A percentile compares a stretch with the other conserved stretches of the same genome.
These are phyloP conservation scores for Laticauda colubrina DNA, from an alignment of 2,113 vertebrate genomes.

Conservation along the genomic window DNA sequence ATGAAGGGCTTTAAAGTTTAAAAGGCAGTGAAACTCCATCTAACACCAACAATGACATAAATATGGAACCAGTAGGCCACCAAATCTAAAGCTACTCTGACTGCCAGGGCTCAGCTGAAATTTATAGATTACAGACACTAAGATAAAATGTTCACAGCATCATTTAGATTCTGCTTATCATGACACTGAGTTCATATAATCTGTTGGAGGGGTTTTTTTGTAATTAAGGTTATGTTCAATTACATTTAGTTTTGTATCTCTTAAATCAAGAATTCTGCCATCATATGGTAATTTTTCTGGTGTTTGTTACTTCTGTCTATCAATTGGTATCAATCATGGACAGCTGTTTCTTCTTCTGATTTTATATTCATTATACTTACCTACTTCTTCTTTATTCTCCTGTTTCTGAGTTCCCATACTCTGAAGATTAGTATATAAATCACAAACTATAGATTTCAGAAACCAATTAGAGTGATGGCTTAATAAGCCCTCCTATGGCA, in stretches of 20 bases:
- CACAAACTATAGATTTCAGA: neutral
- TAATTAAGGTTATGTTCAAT: neutral
- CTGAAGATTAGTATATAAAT: neutral
- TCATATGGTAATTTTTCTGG: neutral
- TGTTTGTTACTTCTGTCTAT: neutral
- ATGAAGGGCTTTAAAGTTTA: no score
- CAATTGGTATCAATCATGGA: neutral
- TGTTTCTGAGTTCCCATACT: neutral
- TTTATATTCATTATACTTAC: neutral
- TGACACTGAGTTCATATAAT: neutral
- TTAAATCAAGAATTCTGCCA: neutral
- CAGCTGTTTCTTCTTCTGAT: neutral
- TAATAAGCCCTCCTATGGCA: neutral
- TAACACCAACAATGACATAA: no score
- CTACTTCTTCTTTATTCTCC: neutral
- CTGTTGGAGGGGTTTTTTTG: neutral
- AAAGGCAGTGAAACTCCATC: no score
- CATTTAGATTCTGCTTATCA: neutral
- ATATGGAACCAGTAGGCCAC: no score
- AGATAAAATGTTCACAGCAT: no score
- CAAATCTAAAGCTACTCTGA: no score
- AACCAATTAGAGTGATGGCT: neutral
- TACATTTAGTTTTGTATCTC: neutral
- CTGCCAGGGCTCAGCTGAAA: no score
- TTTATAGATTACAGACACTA: no score